phyloP scores from a whole-genome alignment of 2,888 invertebrate genomes.

The Criorhina ranunculi region DNA sequence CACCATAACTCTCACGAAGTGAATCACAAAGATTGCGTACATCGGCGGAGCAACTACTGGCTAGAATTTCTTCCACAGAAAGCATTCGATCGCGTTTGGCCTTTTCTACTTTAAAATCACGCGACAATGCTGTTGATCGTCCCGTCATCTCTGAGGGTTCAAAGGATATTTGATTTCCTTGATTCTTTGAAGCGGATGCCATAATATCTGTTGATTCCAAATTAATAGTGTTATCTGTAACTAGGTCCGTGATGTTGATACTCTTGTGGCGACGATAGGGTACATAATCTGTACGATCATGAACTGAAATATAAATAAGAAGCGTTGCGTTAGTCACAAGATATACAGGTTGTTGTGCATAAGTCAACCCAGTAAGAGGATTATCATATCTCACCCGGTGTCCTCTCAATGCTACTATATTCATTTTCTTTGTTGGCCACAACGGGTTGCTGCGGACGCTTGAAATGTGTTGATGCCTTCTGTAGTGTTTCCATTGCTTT shows the following conservation, averaged over 20 bases:
- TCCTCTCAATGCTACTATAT: constrained; percentile 50
- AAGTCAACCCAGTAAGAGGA: no score
- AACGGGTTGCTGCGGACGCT: constrained; percentile 51
- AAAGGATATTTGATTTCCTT: constrained; percentile 80
- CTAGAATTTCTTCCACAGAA: constrained; percentile 83
- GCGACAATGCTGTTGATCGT: constrained; percentile 81
- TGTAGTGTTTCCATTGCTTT: constrained; percentile 80
- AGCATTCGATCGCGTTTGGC: constrained; percentile 69
- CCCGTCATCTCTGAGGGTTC: constrained; percentile 83
- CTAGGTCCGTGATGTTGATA: constrained; percentile 82
- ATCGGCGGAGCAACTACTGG: constrained; percentile 82
- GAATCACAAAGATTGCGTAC: constrained; percentile 80
- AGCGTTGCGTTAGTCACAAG: background rate
- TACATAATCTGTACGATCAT: constrained; percentile 77
- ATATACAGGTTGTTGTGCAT: no score
- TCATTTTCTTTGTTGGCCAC: constrained; percentile 66
- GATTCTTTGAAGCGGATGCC: constrained; percentile 74
- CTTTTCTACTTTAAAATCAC: constrained; percentile 56
- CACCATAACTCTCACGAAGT: constrained; percentile 64
- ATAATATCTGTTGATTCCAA: constrained; percentile 79
- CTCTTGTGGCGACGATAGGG: constrained; percentile 77
- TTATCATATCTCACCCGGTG: constrained; percentile 47
- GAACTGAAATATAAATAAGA: constrained; percentile 39
- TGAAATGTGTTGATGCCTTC: constrained; percentile 77
- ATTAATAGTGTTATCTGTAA: constrained; percentile 82